Evolutionary conservation across 2,888 invertebrate species (phyloP).

Genomic region (Euzophera pinguis): DNA sequence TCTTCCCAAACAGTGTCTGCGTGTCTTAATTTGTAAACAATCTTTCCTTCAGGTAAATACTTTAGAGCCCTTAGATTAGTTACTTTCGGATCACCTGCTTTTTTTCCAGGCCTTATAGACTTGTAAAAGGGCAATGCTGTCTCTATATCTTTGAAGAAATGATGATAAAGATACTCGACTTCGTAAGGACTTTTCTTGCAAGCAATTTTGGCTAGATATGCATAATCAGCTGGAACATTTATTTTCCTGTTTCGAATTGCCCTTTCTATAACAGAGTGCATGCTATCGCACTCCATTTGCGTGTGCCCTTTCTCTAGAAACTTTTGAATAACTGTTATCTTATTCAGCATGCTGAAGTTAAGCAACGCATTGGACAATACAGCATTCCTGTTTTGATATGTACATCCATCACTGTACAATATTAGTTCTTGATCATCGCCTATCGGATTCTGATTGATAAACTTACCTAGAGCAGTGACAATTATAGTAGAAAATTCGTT

Average conservation of each 20-base stretch:
- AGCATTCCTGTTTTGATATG: conserved; percentile 24
- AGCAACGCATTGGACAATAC: conserved; percentile 24
- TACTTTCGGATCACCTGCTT: neutral
- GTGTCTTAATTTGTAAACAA: conserved; percentile 4
- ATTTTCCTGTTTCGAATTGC: conserved; percentile 7
- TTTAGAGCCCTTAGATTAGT: conserved; percentile 10
- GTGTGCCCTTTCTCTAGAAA: conserved; percentile 25
- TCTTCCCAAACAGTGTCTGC: neutral
- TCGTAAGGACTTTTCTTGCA: conserved; percentile 9
- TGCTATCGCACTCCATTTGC: conserved; percentile 24
- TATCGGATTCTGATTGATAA: neutral
- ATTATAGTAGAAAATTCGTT: neutral
- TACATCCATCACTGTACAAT: conserved; percentile 21
- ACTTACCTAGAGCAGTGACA: no score
- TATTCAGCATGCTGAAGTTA: conserved; percentile 20
- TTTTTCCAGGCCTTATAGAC: conserved; percentile 3
- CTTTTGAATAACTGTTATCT: conserved; percentile 22
- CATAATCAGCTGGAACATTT: conserved; percentile 14
- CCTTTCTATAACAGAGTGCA: neutral
- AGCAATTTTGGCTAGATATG: neutral
- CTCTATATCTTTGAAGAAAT: conserved; percentile 11
- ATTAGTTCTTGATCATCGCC: conserved; percentile 12
- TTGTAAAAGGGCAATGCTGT: conserved; percentile 6
- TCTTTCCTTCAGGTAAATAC: conserved; percentile 5
- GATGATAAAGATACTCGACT: conserved; percentile 9